Evolutionary conservation across 2,888 invertebrate genomes (phyloP).

Genomic region (Cataglyphis altisquamis): DNA sequence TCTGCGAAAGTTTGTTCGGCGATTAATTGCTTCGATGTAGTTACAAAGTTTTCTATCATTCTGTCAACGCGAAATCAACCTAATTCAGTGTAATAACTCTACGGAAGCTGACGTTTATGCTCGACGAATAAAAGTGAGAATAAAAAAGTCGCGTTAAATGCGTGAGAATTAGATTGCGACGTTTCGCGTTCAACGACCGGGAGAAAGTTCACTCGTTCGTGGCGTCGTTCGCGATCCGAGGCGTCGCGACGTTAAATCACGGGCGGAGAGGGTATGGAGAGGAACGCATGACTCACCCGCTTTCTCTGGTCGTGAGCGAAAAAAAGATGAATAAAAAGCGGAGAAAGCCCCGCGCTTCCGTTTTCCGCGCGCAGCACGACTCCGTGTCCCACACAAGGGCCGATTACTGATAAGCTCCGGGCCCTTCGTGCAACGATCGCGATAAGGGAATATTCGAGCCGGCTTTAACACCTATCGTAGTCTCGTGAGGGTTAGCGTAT

Average conservation of each 20-base stretch:
- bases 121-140: conserved; percentile 11
- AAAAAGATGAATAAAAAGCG: conserved; percentile 46
- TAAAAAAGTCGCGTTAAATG: conserved; percentile 32
- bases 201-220: conserved; percentile 41
- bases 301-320: conserved; percentile 1
- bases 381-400: conserved; percentile 54
- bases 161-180: conserved; percentile 22
- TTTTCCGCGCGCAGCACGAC: conserved; percentile 38
- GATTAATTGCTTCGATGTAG: not conserved
- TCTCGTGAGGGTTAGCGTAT: conserved; percentile 37
- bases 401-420: conserved; percentile 67
- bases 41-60: not conserved
- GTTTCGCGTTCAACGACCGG: conserved; percentile 34
- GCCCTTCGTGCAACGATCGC: conserved; percentile 68
- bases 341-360: conserved; percentile 7
- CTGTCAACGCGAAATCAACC: conserved; percentile 15
- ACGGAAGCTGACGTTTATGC: not conserved
- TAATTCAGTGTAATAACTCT: not conserved
- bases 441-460: conserved; percentile 65
- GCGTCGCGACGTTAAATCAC: conserved; percentile 51
- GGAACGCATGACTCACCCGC: conserved; percentile 29
- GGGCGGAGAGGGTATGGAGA: not conserved
- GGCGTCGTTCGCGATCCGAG: conserved; percentile 42
- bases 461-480: conserved; percentile 62
- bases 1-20: not conserved